Evolutionary conservation across 2,113 vertebrate species (phyloP), one percentile per base, ranked within the genome.

Genomic region (Cottus gobio): DNA sequence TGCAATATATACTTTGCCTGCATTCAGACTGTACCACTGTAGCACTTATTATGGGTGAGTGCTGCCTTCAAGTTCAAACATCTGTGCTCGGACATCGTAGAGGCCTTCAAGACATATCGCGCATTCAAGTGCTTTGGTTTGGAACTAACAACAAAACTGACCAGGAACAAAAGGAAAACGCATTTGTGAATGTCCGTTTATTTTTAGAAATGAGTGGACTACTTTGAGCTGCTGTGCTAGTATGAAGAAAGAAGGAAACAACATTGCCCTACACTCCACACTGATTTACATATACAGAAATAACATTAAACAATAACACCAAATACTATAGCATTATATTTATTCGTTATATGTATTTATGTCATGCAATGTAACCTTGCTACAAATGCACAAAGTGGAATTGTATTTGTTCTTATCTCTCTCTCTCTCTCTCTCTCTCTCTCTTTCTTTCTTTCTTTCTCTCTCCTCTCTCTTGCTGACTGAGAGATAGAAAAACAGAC

Each of bases 1-100:
- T 22, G 24, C 30, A 71, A 36, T 31, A 54, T 37, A 46, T 54
- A 3, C 1, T 75, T 81, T 22, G 4, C 5, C 15, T 57, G 48
- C 34, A 70, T 87, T 90, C 66, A 63, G 93, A 92, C 86, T 88
- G 79, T 91, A 95, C 91, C 92, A 94, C 30, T 75, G 10, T n/a
- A 42, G n/a, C 10, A 1, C 20, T 70, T 50, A 9, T 11, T 24
- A 46, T 63, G 52, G 73, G 74, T 71, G 2, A 34, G 56, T 83
- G 77, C 10, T 88, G 80, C 90, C 48, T 91, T 93, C 84, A 76
- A 0, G 81, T 68, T 61, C 70, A 54, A 24, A 74, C 18, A 65
- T 74, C 10, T 75, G 57, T 79, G 70, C 81, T 89, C 82, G 85
- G 87, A 90, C 62, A 78, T 72, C 9, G 0, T 3, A 50, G 1